Evolutionary conservation across 2,888 invertebrate genomes (phyloP).

Genomic region (Synergus laeviventris): DNA sequence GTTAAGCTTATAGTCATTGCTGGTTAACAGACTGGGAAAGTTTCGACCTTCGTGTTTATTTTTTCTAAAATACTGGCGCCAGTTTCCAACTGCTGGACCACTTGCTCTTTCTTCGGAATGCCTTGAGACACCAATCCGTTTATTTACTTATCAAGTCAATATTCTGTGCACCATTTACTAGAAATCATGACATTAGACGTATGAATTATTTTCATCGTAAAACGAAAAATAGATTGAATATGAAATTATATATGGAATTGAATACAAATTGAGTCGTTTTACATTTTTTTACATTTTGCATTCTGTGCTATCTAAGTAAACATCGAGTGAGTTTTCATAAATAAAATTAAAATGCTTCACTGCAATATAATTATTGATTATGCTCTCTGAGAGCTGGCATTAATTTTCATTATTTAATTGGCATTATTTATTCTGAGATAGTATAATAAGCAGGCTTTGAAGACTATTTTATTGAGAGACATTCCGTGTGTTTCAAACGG

Average conservation of each 20-base stretch:
- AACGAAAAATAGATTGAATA: constrained; percentile 1
- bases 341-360: neutral
- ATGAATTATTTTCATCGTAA: neutral
- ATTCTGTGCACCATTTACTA: constrained; percentile 25
- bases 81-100: constrained; percentile 21
- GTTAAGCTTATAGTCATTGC: constrained; percentile 55
- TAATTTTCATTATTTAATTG: neutral
- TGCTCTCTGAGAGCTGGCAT: neutral
- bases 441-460: neutral
- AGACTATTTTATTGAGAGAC: neutral
- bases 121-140: neutral
- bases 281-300: neutral
- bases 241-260: constrained; percentile 4
- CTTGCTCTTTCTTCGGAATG: constrained; percentile 20
- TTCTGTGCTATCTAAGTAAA: neutral
- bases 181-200: constrained; percentile 18
- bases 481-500: neutral
- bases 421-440: neutral
- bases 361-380: neutral
- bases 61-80: neutral
- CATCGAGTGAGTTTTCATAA: neutral
- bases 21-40: constrained; percentile 61
- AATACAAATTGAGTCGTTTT: neutral
- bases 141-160: constrained; percentile 2
- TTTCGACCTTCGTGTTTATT: constrained; percentile 52